Evolutionary conservation across 2,797 vertebrate species (phyloP).

Genomic region (Vultur gryphus): DNA sequence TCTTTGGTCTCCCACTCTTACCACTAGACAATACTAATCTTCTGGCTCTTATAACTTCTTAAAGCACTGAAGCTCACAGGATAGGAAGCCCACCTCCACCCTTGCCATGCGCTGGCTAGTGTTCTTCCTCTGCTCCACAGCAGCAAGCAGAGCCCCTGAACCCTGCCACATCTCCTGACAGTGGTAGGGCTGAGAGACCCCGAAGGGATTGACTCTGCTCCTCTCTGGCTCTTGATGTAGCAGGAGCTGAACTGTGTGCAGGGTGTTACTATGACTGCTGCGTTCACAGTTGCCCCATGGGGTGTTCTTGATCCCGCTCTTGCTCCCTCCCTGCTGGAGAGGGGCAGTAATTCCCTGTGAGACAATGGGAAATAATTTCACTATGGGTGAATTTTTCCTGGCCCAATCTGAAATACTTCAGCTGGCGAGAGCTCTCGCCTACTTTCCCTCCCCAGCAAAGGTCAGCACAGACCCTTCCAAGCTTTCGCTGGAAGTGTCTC

Average conservation of each 20-base stretch:
- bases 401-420: neutral
- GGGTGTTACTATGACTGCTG: accelerated
- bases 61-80: neutral
- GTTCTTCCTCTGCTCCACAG: neutral
- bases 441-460: neutral
- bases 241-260: neutral
- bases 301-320: neutral
- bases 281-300: neutral
- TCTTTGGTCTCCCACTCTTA: neutral
- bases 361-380: neutral
- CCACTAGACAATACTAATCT: neutral
- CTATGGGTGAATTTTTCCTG: neutral
- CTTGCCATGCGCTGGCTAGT: accelerated
- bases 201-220: neutral
- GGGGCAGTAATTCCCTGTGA: neutral
- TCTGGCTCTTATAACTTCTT: neutral
- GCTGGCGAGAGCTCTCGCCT: neutral
- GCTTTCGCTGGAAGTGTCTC: neutral
- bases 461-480: neutral
- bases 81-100: neutral
- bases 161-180: neutral
- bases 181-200: neutral
- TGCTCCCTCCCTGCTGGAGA: neutral
- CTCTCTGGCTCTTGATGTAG: neutral
- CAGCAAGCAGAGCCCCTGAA: neutral